phyloP scores from a whole-genome alignment of 2,113 vertebrate genomes.

The Gambusia holbrooki region DNA sequence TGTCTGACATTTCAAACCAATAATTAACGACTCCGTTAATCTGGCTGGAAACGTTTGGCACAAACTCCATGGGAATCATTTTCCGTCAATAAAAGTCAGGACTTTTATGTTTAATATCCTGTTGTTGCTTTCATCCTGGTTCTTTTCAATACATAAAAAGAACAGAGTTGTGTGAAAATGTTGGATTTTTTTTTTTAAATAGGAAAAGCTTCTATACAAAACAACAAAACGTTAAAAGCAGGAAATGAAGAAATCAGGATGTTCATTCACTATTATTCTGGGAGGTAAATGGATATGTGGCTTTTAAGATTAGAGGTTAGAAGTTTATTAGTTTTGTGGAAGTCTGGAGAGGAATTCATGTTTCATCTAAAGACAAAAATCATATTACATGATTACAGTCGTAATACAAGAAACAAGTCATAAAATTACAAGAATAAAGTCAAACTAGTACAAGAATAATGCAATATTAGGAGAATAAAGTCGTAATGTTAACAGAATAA shows the following conservation, averaged over 20 bases:
- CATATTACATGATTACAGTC: no score
- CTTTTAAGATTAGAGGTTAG: neutral
- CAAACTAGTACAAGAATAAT: no score
- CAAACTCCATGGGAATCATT: conserved; percentile 2
- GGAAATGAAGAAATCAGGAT: neutral
- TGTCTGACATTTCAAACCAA: conserved; percentile 50
- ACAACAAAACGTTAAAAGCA: neutral
- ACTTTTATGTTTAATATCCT: neutral
- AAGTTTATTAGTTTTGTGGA: neutral
- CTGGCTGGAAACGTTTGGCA: conserved; percentile 28
- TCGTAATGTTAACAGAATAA: no score
- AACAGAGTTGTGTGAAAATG: no score
- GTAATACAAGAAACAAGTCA: no score
- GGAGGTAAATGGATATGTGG: neutral
- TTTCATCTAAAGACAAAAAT: neutral
- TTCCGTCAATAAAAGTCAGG: neutral
- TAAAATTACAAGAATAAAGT: no score
- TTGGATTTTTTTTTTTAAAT: neutral
- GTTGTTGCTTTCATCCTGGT: neutral
- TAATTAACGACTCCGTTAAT: conserved; percentile 16
- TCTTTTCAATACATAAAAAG: neutral
- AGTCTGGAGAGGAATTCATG: neutral
- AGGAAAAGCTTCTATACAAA: neutral
- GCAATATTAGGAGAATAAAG: no score
- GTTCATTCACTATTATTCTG: neutral